Evolutionary conservation across 2,888 invertebrate species (phyloP), one percentile per base, ranked within the genome.

Genomic region (Palloptera scutellata): DNA sequence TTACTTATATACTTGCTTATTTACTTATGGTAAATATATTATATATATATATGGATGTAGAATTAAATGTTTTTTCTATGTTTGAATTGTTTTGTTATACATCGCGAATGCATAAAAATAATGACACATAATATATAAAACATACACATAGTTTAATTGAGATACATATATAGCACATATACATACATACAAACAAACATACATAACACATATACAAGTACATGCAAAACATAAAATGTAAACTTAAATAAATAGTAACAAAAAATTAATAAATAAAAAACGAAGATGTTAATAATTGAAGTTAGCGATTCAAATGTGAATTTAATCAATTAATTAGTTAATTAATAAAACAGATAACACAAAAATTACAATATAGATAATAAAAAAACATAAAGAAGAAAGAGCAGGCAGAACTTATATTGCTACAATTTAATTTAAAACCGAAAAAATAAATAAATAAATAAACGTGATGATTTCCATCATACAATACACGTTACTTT

Each of bases 331-430:
- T 40, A 55, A 19, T 20, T 19, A 20, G 5, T 12, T 10, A 20
- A 58, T 52, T 42, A 52, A 62, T 58, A 17, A 43, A 52, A 19
- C 30, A 68, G 41, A 68, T 45, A 65, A 41, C 61, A 58, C 67
- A 66, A 66, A 70, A 69, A 64, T 71, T 74, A 66, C 75, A 30
- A 30, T 4, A 71, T 65, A 72, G 70, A 69, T 19, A 70, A 66
- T 61, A 62, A 66, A 68, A 65, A 64, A 53, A 61, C 15, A 67
- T 53, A 5, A 75, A 68, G 70, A 63, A 6, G 43, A 76, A 64
- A 76, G 73, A 72, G 72, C 70, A 70, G 70, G 73, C 75, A 53
- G 19, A 17, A 30, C 30, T 30, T 30, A 30, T 30, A 2, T 30
- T 30, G 30, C 30, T 30, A 30, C 6, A 30, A 30, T 30, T 30